phyloP scores from a whole-genome alignment of 1,140 invertebrate genomes.

The Capitella teleta region DNA sequence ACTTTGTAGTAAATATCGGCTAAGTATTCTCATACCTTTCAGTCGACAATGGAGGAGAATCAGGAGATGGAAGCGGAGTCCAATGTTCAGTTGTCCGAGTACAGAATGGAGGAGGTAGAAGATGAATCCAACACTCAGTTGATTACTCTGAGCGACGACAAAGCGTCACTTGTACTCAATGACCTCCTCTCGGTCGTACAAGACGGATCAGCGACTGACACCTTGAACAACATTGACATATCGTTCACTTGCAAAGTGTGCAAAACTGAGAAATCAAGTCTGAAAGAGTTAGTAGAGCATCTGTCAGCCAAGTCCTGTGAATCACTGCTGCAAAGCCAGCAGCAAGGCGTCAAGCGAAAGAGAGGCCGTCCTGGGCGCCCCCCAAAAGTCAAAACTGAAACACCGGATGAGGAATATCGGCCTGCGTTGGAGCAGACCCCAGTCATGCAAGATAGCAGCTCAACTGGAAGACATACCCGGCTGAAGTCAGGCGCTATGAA shows the following conservation, averaged over 20 bases:
- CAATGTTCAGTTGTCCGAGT: no score
- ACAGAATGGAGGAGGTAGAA: no score
- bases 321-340: not conserved
- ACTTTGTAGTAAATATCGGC: no score
- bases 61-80: no score
- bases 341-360: not conserved
- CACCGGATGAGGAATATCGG: not conserved
- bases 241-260: slow-evolving; percentile 2
- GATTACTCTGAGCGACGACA: no score
- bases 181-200: no score
- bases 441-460: not conserved
- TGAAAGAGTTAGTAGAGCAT: not conserved
- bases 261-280: not conserved
- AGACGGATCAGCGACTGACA: no score
- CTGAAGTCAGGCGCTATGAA: no score
- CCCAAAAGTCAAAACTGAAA: not conserved
- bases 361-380: not conserved
- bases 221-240: not conserved
- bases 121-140: no score
- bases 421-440: not conserved
- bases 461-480: not conserved
- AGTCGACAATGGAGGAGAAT: no score
- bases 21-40: no score
- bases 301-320: not conserved
- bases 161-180: no score